Evolutionary conservation across 2,888 invertebrate genomes (phyloP).

Genomic region (Cordilura impudica): DNA sequence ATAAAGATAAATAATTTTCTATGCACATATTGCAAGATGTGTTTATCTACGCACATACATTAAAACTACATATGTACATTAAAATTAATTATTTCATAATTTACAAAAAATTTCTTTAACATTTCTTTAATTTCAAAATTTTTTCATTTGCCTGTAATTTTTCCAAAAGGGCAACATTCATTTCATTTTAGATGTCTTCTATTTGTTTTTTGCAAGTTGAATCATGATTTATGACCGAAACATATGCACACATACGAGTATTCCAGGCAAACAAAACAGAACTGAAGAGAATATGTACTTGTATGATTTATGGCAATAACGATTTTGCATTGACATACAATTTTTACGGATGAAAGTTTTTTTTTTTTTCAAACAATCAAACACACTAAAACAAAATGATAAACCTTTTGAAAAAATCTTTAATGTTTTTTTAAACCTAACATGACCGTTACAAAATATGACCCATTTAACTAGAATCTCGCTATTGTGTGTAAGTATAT

Average conservation of each 20-base stretch:
- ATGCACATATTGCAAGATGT: too few species aligned
- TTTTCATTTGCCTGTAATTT: slow-evolving; percentile 47
- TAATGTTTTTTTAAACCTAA: neutral
- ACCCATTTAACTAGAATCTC: slow-evolving; percentile 43
- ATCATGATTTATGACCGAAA: slow-evolving; percentile 57
- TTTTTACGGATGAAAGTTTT: slow-evolving; percentile 24
- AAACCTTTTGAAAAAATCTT: slow-evolving; percentile 8
- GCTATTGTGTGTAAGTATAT: slow-evolving; percentile 12
- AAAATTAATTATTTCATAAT: too few species aligned
- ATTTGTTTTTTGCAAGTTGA: slow-evolving; percentile 2
- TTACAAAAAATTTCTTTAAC: slow-evolving; percentile 20
- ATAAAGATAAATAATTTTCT: too few species aligned
- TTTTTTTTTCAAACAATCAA: neutral
- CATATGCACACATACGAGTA: slow-evolving; percentile 44
- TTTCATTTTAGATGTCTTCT: slow-evolving; percentile 26
- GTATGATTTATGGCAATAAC: slow-evolving; percentile 60
- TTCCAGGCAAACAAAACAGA: slow-evolving; percentile 45
- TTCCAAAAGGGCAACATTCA: slow-evolving; percentile 51
- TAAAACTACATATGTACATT: too few species aligned
- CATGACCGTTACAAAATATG: slow-evolving; percentile 43
- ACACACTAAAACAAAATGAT: neutral
- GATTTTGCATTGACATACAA: slow-evolving; percentile 60
- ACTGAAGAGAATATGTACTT: slow-evolving; percentile 59
- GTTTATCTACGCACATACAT: too few species aligned
- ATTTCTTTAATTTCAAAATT: neutral